These are phyloP conservation scores for Labeo rohita DNA, from an alignment of 2,113 vertebrate species.

Conservation along the genomic window DNA sequence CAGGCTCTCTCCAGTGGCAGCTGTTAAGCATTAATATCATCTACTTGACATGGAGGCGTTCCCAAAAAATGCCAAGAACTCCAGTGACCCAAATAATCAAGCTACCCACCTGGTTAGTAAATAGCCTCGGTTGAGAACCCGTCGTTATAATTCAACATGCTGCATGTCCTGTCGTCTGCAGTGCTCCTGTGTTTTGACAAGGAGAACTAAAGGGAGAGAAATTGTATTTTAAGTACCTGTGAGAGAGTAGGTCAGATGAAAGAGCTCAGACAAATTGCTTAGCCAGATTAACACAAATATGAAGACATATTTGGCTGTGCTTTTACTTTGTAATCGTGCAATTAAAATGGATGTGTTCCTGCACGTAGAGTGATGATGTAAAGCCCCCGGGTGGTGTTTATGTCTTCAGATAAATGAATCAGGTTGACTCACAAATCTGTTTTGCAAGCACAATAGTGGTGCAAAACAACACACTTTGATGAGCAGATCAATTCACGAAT, in stretches of 20 bases:
- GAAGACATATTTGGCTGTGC: not conserved
- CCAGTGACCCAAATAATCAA: slow-evolving; percentile 52
- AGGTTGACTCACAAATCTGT: slow-evolving; percentile 29
- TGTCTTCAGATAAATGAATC: slow-evolving; percentile 49
- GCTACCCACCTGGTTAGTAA: not conserved
- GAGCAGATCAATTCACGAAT: not conserved
- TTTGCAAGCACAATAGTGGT: not conserved
- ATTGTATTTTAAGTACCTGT: not conserved
- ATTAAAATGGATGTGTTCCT: slow-evolving; percentile 20
- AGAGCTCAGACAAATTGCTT: not conserved
- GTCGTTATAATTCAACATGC: not conserved
- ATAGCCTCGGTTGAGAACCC: not conserved
- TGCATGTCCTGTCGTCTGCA: not conserved
- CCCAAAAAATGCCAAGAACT: slow-evolving; percentile 43
- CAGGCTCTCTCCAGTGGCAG: not conserved
- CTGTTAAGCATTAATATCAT: slow-evolving; percentile 3
- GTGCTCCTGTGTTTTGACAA: not conserved
- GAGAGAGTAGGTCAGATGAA: not conserved
- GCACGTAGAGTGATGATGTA: slow-evolving; percentile 38
- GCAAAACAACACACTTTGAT: not conserved
- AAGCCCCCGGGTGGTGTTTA: not conserved
- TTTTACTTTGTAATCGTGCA: slow-evolving; percentile 8
- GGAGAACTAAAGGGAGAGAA: not conserved
- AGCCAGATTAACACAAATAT: slow-evolving; percentile 1
- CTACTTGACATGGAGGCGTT: slow-evolving; percentile 13